Percentiles rank a stretch among this genome's conserved stretches.
Conservation (phyloP, 2,797 vertebrate species). For the Todus mexicanus region DNA sequence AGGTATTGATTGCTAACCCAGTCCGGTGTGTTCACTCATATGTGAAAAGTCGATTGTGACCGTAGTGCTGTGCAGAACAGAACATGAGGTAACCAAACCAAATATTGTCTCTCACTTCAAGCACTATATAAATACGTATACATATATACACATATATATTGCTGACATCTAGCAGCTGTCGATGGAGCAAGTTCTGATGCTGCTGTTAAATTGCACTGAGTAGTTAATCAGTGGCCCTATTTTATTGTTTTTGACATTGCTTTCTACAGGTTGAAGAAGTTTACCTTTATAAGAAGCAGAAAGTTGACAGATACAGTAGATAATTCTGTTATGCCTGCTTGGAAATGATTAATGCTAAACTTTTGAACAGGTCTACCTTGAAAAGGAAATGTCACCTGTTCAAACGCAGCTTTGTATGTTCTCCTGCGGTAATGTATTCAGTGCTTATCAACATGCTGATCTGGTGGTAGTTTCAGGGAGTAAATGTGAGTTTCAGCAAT, state of each 20-base stretch:
- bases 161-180: not conserved
- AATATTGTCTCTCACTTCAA: slow-evolving; percentile 42
- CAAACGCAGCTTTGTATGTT: slow-evolving; percentile 70
- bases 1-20: not conserved
- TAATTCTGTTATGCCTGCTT: slow-evolving; percentile 56
- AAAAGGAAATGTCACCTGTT: slow-evolving; percentile 73
- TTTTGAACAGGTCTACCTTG: slow-evolving; percentile 56
- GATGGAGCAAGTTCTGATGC: slow-evolving; percentile 16
- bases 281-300: slow-evolving; percentile 42
- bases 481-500: slow-evolving; percentile 60
- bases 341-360: slow-evolving; percentile 66
- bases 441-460: slow-evolving; percentile 62
- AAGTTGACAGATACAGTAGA: slow-evolving; percentile 58
- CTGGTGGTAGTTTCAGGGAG: slow-evolving; percentile 58
- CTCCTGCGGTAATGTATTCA: slow-evolving; percentile 43
- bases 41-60: not conserved
- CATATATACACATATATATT: not conserved
- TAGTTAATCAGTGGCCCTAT: slow-evolving; percentile 49
- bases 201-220: not conserved
- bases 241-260: slow-evolving; percentile 33
- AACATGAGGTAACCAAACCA: slow-evolving; percentile 6
- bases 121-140: not conserved
- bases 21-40: not conserved
- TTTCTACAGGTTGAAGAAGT: slow-evolving; percentile 40
- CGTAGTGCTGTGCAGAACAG: not conserved